Evolutionary conservation across 64 coral and sea anemone species (phyloP).

Genomic region (Dendronephthya gigantea): DNA sequence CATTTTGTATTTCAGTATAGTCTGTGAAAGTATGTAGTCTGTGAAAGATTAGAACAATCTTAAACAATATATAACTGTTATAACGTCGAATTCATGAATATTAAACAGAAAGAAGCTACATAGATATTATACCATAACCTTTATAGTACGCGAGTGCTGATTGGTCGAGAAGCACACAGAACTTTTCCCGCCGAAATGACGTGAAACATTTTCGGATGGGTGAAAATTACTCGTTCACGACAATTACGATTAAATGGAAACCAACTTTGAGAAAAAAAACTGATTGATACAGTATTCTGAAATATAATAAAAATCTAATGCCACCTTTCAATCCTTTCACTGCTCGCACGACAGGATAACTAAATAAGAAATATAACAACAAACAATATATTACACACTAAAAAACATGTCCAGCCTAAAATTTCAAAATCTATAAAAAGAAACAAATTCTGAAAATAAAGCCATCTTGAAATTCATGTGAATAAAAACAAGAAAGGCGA

Average conservation of each 20-base stretch:
- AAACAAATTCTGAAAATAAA: too few relatives aligned
- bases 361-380: conserved; percentile 25
- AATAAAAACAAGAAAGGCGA: too few relatives aligned
- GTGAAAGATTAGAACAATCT: too few relatives aligned
- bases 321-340: conserved; percentile 80
- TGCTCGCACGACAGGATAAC: conserved; percentile 64
- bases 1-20: too few relatives aligned
- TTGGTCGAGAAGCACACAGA: too few relatives aligned
- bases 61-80: too few relatives aligned
- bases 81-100: too few relatives aligned
- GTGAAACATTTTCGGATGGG: neutral
- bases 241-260: neutral
- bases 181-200: too few relatives aligned
- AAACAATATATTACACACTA: neutral
- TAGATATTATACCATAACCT: too few relatives aligned
- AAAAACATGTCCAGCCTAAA: neutral
- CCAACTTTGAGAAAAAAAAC: neutral
- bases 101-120: neutral
- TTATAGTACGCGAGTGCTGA: too few relatives aligned
- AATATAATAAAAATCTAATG: neutral
- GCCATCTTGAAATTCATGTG: neutral
- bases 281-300: neutral
- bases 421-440: neutral
- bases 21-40: too few relatives aligned
- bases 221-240: neutral